Conservation (phyloP, 1,140 invertebrate species). For the Drosophila santomea region DNA sequence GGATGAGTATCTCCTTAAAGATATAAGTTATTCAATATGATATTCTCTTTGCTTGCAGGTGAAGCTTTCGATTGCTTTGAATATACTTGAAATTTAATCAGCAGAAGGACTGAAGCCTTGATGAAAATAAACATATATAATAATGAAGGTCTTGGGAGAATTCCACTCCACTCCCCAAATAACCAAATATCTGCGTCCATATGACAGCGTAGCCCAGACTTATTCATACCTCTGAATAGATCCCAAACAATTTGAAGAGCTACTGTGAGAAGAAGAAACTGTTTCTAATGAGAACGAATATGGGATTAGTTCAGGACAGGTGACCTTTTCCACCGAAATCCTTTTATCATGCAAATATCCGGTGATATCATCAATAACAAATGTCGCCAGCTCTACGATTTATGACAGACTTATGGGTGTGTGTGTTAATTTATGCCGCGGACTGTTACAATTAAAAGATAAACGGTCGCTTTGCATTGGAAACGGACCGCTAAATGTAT, state of each 20-base stretch:
- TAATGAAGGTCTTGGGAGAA: too few relatives aligned
- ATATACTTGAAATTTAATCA: too few relatives aligned
- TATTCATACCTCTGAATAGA: slow-evolving; percentile 14
- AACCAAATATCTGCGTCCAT: neutral
- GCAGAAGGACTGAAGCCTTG: too few relatives aligned
- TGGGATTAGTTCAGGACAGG: slow-evolving; percentile 53
- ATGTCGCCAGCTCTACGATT: slow-evolving; percentile 70
- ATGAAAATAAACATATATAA: too few relatives aligned
- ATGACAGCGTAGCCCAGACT: slow-evolving; percentile 13
- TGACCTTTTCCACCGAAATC: slow-evolving; percentile 46
- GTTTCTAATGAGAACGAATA: slow-evolving; percentile 49
- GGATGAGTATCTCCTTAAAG: neutral
- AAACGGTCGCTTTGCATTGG: slow-evolving; percentile 77
- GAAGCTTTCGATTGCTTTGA: too few relatives aligned
- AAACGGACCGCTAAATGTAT: slow-evolving; percentile 73
- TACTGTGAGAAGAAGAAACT: slow-evolving; percentile 37
- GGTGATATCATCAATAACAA: slow-evolving; percentile 62
- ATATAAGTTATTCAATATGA: neutral
- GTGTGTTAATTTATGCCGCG: slow-evolving; percentile 68
- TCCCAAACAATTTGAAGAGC: slow-evolving; percentile 21
- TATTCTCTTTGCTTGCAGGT: neutral
- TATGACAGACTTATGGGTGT: slow-evolving; percentile 56
- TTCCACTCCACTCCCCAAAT: neutral
- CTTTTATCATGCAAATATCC: slow-evolving; percentile 75
- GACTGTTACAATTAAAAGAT: slow-evolving; percentile 83